Conservation (phyloP, 2,888 invertebrate genomes). For the Lumbricus terrestris region DNA sequence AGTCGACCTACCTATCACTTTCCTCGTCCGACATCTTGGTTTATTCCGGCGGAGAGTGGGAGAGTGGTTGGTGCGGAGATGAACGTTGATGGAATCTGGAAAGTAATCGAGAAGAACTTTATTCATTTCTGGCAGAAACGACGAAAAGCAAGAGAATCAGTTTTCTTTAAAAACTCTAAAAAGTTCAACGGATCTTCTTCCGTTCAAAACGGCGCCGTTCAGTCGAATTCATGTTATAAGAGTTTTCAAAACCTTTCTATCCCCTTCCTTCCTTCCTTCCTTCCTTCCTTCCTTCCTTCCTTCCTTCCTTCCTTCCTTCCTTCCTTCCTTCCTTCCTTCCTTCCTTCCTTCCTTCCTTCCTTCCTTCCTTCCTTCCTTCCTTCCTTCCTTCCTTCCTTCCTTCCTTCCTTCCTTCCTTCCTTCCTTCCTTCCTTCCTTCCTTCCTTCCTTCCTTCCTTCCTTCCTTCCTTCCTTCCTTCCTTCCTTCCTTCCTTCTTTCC, state of each 20-base stretch:
- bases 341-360: constrained; percentile 5
- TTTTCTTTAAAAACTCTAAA: background rate
- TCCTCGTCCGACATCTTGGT: background rate
- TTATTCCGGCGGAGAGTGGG: background rate
- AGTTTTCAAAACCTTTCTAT: too few relatives aligned
- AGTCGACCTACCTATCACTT: background rate
- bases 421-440: background rate
- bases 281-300: background rate
- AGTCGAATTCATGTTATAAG: too few relatives aligned
- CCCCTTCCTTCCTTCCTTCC: constrained; percentile 22
- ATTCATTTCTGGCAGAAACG: background rate
- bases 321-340: background rate
- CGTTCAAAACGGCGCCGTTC: too few relatives aligned
- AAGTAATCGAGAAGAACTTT: background rate
- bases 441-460: constrained; percentile 5
- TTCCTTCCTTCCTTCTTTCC: background rate
- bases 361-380: constrained; percentile 15
- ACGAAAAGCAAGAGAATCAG: background rate
- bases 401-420: background rate
- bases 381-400: background rate
- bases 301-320: background rate
- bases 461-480: background rate
- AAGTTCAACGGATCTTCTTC: background rate
- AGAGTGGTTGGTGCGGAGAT: background rate
- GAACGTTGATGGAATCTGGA: background rate